These are phyloP conservation scores for Stenodera caucasica DNA, from an alignment of 2,888 invertebrate genomes.

Conservation along the genomic window DNA sequence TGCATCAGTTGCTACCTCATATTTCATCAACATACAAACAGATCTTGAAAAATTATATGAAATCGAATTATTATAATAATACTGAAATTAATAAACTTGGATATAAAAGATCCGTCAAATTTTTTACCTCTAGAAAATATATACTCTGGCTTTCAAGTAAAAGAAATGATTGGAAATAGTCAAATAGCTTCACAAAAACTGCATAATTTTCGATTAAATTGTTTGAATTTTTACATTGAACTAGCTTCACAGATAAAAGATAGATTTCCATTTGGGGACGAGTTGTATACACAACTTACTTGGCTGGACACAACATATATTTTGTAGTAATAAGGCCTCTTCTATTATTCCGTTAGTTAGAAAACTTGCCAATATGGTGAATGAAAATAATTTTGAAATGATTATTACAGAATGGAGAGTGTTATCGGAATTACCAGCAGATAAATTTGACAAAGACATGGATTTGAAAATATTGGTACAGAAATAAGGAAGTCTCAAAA, in stretches of 20 bases:
- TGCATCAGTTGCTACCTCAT: too few species aligned
- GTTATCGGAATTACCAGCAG: constrained; percentile 2
- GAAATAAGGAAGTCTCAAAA: too few species aligned
- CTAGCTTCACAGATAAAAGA: constrained; percentile 12
- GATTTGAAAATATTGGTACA: too few species aligned
- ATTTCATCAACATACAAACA: too few species aligned
- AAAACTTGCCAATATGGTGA: background rate
- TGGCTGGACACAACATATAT: too few species aligned
- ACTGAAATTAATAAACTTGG: too few species aligned
- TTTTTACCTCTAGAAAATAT: too few species aligned
- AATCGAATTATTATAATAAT: too few species aligned
- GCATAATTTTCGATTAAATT: constrained; percentile 6
- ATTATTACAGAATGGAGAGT: constrained; percentile 11
- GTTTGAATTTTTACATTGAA: constrained; percentile 17
- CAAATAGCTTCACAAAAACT: constrained; percentile 1
- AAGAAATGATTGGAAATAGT: constrained; percentile 7
- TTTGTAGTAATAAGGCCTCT: background rate
- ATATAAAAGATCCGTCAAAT: too few species aligned
- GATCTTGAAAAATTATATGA: too few species aligned
- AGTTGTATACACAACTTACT: background rate
- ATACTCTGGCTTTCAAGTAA: too few species aligned
- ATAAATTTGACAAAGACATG: too few species aligned
- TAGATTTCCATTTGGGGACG: background rate
- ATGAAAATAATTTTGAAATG: background rate
- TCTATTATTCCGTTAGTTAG: background rate